phyloP scores from a whole-genome alignment of 1,140 invertebrate genomes.

The Acarapis woodi region DNA sequence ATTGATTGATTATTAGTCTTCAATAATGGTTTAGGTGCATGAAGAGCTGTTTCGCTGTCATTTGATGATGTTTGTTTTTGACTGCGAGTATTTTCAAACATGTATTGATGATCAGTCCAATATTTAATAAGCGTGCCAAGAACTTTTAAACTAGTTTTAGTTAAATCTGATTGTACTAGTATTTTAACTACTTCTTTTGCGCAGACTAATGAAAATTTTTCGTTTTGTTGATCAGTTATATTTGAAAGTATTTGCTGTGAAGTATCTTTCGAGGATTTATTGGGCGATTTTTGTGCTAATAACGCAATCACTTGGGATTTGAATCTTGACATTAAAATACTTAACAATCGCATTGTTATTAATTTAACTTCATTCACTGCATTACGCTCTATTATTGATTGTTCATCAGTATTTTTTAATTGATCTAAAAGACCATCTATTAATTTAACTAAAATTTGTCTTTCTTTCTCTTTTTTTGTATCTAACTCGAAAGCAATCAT shows the following conservation, averaged over 20 bases:
- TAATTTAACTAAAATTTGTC: slow-evolving; percentile 37
- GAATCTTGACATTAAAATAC: slow-evolving; percentile 43
- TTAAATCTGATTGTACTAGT: slow-evolving; percentile 40
- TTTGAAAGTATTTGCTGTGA: too few species aligned
- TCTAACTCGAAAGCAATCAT: slow-evolving; percentile 53
- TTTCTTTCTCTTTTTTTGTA: slow-evolving; percentile 44
- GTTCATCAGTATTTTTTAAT: slow-evolving; percentile 29
- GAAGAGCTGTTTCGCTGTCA: slow-evolving; percentile 16
- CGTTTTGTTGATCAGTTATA: background rate
- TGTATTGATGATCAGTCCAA: slow-evolving; percentile 32
- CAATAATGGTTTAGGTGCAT: slow-evolving; percentile 3
- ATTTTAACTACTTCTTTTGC: slow-evolving; percentile 25
- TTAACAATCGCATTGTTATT: slow-evolving; percentile 49
- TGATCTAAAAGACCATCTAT: slow-evolving; percentile 41
- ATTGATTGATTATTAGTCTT: slow-evolving; percentile 13
- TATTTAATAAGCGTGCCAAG: slow-evolving; percentile 46
- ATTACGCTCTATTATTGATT: slow-evolving; percentile 23
- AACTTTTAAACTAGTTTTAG: slow-evolving; percentile 48
- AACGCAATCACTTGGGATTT: slow-evolving; percentile 17
- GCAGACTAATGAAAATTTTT: background rate
- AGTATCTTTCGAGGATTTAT: too few species aligned
- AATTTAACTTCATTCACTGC: slow-evolving; percentile 48
- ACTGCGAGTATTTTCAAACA: background rate
- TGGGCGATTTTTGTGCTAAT: too few species aligned
- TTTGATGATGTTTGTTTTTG: slow-evolving; percentile 11